Conservation (phyloP, 2,888 invertebrate genomes). For the Meiosimyza platycephala region DNA sequence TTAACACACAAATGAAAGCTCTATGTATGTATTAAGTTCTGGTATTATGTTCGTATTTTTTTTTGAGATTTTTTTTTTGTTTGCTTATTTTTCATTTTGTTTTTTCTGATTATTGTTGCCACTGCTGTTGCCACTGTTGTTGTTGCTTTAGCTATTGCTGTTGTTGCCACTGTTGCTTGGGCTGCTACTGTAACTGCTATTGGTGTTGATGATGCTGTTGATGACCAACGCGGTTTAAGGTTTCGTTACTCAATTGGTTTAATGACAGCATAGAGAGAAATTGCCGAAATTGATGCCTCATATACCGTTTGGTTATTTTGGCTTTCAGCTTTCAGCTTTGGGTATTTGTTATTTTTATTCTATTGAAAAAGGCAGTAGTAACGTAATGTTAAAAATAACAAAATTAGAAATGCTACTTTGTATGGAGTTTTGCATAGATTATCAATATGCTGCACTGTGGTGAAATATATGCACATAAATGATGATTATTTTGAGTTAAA, state of each 20-base stretch:
- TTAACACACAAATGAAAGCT: neutral
- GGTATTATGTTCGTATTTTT: too few species aligned
- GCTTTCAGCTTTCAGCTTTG: too few species aligned
- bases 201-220: slow-evolving; percentile 3
- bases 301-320: too few species aligned
- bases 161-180: neutral
- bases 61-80: neutral
- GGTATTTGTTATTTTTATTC: too few species aligned
- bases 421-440: too few species aligned
- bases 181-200: neutral
- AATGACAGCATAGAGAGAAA: slow-evolving; percentile 14
- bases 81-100: neutral
- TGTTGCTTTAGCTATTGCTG: neutral
- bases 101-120: slow-evolving; percentile 4
- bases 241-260: slow-evolving; percentile 29
- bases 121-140: slow-evolving; percentile 2
- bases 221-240: slow-evolving; percentile 25
- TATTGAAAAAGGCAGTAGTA: too few species aligned
- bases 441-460: too few species aligned
- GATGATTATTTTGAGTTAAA: too few species aligned
- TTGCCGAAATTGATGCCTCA: slow-evolving; percentile 7
- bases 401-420: too few species aligned
- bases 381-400: too few species aligned
- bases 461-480: too few species aligned
- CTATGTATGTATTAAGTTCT: too few species aligned